Evolutionary conservation across 2,113 vertebrate species (phyloP), one percentile per base, ranked within the genome.

Genomic region (Brachyistius frenatus): DNA sequence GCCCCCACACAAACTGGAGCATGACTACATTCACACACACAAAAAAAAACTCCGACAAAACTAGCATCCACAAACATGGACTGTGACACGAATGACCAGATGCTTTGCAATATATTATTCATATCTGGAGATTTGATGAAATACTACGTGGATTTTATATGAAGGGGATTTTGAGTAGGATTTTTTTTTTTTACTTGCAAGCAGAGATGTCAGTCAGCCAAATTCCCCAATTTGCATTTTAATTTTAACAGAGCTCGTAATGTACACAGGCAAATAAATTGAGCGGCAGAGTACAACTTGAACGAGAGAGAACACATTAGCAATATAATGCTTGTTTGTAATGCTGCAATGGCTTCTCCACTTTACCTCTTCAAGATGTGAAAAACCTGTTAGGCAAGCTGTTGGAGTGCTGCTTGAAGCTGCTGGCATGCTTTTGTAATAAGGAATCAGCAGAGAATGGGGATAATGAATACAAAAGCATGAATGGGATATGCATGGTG

Each of bases 391-490:
- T 82, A 73, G 81, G 73, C 75, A 72, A 84, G 86, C 78, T 76
- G 76, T 67, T 65, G 66, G 83, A 86, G 70, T 52, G 66, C 41
- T 44, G 61, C 76, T 87, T 5, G 1, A 75, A 73, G 81, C 78
- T 46, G 68, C 84, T 79, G 83, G 83, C 77, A 75, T 65, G 87
- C 66, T 81, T 85, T 88, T 86, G 67, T 83, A 78, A 85, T 75
- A 67, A 62, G 73, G 83, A 83, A 85, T 91, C 78, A 84, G 71
- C 73, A 11, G 65, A 86, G 85, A 88, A 83, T 56, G 85, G 68
- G 74, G 67, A 82, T 84, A 85, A 86, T 83, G 65, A 89, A 89
- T 87, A 87, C 88, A 91, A 84, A 88, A 82, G 81, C 83, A 89
- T 91, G 70, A 74, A 74, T 76, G 68, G 82, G 84, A 91, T 87